A percentile compares a stretch with the other conserved stretches of the same genome.
These are phyloP conservation scores for Pheosia gnoma DNA, from an alignment of 2,888 invertebrate genomes.

Conservation along the genomic window DNA sequence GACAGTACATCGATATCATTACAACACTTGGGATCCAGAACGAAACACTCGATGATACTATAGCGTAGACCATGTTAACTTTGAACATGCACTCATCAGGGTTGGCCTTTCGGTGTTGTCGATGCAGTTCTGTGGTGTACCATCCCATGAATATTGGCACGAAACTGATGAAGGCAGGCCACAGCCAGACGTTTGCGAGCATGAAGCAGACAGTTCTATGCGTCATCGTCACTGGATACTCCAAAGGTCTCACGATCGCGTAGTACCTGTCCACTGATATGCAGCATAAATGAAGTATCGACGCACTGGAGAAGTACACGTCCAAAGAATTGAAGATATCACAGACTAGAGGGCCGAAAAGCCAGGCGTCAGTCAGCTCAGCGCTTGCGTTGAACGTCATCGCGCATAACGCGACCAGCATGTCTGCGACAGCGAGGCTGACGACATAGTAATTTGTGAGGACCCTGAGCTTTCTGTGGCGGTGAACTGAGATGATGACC, in stretches of 20 bases:
- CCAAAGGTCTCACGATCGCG: constrained; percentile 95
- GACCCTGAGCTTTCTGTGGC: constrained; percentile 91
- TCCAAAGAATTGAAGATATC: constrained; percentile 97
- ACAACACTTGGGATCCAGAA: constrained; percentile 97
- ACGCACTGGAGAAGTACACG: constrained; percentile 96
- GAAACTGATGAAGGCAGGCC: constrained; percentile 96
- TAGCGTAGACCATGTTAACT: constrained; percentile 93
- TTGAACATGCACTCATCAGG: constrained; percentile 93
- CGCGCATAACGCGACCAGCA: constrained; percentile 95
- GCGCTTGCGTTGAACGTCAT: constrained; percentile 97
- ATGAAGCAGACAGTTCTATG: constrained; percentile 91
- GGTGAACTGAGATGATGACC: constrained; percentile 93
- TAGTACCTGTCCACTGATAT: constrained; percentile 97
- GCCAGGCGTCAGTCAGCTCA: constrained; percentile 94
- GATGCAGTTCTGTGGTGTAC: constrained; percentile 94
- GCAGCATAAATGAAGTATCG: constrained; percentile 96
- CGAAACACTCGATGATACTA: constrained; percentile 94
- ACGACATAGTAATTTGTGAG: constrained; percentile 98
- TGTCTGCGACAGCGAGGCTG: constrained; percentile 96
- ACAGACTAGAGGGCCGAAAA: constrained; percentile 95
- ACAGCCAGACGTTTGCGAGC: constrained; percentile 95
- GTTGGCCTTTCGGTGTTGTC: constrained; percentile 84
- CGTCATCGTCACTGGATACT: constrained; percentile 97
- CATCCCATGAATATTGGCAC: constrained; percentile 97
- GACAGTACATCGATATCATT: constrained; percentile 96